Evolutionary conservation across 2,113 vertebrate species (phyloP).

Genomic region (Panthera uncia): DNA sequence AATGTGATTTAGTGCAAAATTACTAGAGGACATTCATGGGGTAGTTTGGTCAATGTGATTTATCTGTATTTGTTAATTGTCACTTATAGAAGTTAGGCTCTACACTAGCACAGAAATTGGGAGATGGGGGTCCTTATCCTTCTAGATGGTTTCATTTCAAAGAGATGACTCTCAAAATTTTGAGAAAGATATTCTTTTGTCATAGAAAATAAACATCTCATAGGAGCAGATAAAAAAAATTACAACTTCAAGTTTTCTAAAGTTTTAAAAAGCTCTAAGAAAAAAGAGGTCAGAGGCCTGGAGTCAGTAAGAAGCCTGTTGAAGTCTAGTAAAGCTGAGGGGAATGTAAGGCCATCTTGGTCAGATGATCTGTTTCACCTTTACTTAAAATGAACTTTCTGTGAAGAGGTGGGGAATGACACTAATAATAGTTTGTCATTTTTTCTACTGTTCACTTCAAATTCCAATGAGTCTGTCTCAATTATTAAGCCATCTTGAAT

Average conservation of each 20-base stretch:
- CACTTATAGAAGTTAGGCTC: background rate
- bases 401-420: background rate
- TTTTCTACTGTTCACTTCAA: conserved; percentile 57
- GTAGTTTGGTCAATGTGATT: background rate
- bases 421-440: background rate
- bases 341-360: background rate
- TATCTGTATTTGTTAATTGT: background rate
- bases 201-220: background rate
- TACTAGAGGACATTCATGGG: background rate
- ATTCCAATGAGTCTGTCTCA: conserved; percentile 58
- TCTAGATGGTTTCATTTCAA: background rate
- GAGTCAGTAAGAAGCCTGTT: background rate
- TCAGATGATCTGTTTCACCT: background rate
- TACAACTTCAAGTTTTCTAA: background rate
- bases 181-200: background rate
- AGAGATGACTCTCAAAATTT: background rate
- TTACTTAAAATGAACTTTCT: background rate
- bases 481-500: conserved; percentile 50
- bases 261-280: background rate
- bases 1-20: background rate
- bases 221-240: background rate
- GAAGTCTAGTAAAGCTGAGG: background rate
- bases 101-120: background rate
- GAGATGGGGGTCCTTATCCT: background rate
- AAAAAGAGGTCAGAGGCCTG: background rate